phyloP scores from a whole-genome alignment of 2,888 invertebrate species.

The Zhengitettix transpicula region DNA sequence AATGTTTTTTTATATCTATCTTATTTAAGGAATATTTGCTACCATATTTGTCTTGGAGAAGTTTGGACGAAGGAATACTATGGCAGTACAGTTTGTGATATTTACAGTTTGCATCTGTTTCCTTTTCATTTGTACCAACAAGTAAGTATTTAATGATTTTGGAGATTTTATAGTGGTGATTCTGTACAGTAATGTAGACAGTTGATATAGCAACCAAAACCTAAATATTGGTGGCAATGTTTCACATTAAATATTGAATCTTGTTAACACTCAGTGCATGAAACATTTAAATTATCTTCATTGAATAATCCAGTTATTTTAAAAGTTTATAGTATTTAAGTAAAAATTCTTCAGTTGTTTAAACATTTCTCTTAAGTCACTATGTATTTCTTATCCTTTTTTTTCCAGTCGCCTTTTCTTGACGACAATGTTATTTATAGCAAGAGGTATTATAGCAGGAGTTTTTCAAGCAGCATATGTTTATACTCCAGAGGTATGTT shows the following conservation, averaged over 20 bases:
- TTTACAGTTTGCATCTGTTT: constrained; percentile 62
- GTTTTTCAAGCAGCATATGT: constrained; percentile 92
- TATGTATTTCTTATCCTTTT: constrained; percentile 13
- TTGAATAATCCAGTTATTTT: no score
- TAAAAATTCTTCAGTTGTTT: constrained; percentile 15
- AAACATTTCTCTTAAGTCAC: no score
- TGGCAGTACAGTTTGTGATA: constrained; percentile 80
- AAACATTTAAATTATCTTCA: no score
- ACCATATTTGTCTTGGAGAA: constrained; percentile 80
- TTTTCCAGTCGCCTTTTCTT: constrained; percentile 50
- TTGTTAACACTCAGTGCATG: no score
- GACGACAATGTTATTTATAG: constrained; percentile 71
- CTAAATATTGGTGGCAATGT: no score
- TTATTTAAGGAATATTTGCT: constrained; percentile 56
- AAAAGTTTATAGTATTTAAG: not conserved
- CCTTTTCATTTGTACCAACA: constrained; percentile 53
- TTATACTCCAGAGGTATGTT: constrained; percentile 70
- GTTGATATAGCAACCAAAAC: no score
- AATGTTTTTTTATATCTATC: no score
- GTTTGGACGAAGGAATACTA: constrained; percentile 79
- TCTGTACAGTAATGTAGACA: not conserved
- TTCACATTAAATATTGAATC: no score
- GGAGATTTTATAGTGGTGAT: not conserved
- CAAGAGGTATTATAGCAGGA: constrained; percentile 82
- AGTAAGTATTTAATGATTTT: constrained; percentile 33